These are phyloP conservation scores for Clusia tigrina DNA, from an alignment of 2,888 invertebrate genomes.

Conservation along the genomic window DNA sequence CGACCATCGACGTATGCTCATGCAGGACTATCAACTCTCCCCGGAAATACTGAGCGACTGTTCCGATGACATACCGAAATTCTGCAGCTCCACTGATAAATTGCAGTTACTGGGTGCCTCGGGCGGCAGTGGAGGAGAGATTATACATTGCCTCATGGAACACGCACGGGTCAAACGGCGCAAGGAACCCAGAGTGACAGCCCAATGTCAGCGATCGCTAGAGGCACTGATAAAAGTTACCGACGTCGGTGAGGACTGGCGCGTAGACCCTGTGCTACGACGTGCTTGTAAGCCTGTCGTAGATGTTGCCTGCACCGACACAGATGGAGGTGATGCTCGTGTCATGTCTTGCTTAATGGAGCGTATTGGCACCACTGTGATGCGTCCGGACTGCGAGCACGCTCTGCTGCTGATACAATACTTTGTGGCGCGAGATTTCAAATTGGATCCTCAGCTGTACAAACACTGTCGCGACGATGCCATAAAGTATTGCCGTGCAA, in stretches of 20 bases:
- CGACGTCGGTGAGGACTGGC: slow-evolving; percentile 95
- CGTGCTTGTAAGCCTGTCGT: slow-evolving; percentile 89
- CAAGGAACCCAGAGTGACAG: slow-evolving; percentile 73
- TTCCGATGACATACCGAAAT: slow-evolving; percentile 80
- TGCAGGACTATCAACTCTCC: slow-evolving; percentile 92
- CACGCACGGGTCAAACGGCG: slow-evolving; percentile 73
- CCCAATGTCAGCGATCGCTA: slow-evolving; percentile 79
- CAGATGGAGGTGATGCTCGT: slow-evolving; percentile 78
- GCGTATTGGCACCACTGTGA: slow-evolving; percentile 79
- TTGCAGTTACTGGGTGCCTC: slow-evolving; percentile 41
- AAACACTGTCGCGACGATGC: slow-evolving; percentile 89
- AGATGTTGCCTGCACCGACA: slow-evolving; percentile 76
- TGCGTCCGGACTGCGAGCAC: slow-evolving; percentile 90
- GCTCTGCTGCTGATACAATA: slow-evolving; percentile 95
- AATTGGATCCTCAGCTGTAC: slow-evolving; percentile 88
- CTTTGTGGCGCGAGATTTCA: slow-evolving; percentile 95
- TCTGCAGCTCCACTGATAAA: slow-evolving; percentile 72
- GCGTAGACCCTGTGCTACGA: slow-evolving; percentile 88
- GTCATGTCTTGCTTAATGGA: slow-evolving; percentile 96
- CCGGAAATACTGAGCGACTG: slow-evolving; percentile 91
- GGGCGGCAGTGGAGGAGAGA: slow-evolving; percentile 74
- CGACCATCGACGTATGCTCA: slow-evolving; percentile 87
- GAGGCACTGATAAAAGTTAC: slow-evolving; percentile 84
- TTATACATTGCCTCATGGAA: slow-evolving; percentile 95
- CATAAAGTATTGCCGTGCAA: slow-evolving; percentile 79